phyloP scores from a whole-genome alignment of 2,113 vertebrate genomes.

The Nycticorax nycticorax region DNA sequence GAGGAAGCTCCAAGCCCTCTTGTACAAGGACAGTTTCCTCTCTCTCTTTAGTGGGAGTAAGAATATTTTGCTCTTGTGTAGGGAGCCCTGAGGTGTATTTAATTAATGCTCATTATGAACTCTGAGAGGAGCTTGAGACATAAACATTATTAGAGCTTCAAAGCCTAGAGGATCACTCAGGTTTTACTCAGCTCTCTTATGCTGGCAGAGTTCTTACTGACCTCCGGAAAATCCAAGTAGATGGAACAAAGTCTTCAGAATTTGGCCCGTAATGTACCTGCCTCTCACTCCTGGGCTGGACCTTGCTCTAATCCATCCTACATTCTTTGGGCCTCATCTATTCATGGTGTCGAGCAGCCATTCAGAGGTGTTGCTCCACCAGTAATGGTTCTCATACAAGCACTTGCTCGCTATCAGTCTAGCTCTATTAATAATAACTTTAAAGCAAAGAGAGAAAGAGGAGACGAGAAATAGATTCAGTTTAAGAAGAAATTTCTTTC shows the following conservation, averaged over 20 bases:
- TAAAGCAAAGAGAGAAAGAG: constrained; percentile 16
- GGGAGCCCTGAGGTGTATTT: constrained; percentile 45
- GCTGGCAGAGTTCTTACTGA: neutral
- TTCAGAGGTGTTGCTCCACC: neutral
- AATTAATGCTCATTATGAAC: constrained; percentile 50
- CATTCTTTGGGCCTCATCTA: neutral
- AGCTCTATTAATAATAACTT: constrained; percentile 45
- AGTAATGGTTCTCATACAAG: neutral
- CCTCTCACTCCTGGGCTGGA: neutral
- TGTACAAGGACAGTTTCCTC: neutral
- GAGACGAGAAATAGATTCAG: constrained; percentile 8
- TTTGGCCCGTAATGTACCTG: neutral
- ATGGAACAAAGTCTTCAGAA: neutral
- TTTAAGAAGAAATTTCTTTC: constrained; percentile 55
- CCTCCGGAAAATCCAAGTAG: neutral
- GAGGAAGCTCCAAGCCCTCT: neutral
- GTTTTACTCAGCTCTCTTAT: neutral
- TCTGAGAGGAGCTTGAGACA: constrained; percentile 19
- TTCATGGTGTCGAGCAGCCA: neutral
- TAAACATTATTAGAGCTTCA: constrained; percentile 58
- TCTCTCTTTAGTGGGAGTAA: neutral
- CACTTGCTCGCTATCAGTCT: neutral
- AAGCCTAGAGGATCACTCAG: constrained; percentile 5
- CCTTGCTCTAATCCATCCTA: neutral
- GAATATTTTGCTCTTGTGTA: neutral